Evolutionary conservation across 2,113 vertebrate genomes (phyloP), one percentile per base, ranked within the genome.

Genomic region (Martes martes): DNA sequence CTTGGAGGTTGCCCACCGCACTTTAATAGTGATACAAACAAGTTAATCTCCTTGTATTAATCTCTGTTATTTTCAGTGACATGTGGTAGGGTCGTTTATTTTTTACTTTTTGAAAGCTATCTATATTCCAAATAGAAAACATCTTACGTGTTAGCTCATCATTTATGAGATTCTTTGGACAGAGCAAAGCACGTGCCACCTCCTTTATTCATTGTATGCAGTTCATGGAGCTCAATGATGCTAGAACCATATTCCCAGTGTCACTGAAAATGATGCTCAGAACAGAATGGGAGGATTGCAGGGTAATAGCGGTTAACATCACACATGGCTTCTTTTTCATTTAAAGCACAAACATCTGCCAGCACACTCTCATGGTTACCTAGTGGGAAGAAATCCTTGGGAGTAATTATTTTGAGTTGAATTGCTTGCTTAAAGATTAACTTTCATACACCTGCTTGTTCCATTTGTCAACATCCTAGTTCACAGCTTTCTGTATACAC

Each of bases 131-230:
- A 82, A 47, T 65, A 83, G 47, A 88, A 95, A 97, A 26, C 57
- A 92, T 95, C 80, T 98, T 93, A 85, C 93, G 19, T 87, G 42
- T 97, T 98, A 96, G 59, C 92, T 92, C 92, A 39, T 95, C 96
- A 97, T 96, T 98, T 98, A 93, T 74, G 96, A 93, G 36, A 28
- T 28, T 76, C 61, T 71, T 36, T 33, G 82, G 95, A 93, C 71
- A 96, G 94, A 96, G 95, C 81, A 96, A 95, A 98, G 86, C 93
- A 96, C 95, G 89, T 97, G 92, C 89, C 91, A 95, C 89, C 96
- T 92, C 80, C 88, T 98, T 96, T 95, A 50, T 84, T 89, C 96
- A 83, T 83, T 97, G 36, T 93, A 42, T 83, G 82, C 1, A 19
- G 47, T 79, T 67, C 55, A 39, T 87, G n/a, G 85, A 96, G 39